Conservation (phyloP, 2,888 invertebrate species). For the Eupithecia dodoneata region DNA sequence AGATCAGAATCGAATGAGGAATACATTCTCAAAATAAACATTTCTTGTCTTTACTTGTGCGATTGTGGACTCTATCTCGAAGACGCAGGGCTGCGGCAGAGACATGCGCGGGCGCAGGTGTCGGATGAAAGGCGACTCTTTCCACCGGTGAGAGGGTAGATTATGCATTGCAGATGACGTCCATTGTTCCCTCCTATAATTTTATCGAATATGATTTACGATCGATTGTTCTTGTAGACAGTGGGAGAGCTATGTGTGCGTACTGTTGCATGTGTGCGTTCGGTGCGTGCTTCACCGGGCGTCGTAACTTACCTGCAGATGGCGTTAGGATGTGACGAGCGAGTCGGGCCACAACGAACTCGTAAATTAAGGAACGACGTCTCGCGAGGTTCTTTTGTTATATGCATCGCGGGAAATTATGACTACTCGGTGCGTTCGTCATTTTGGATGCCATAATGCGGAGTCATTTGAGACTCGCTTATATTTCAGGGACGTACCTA, state of each 20-base stretch:
- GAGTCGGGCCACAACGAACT: conserved; percentile 64
- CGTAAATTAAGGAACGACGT: conserved; percentile 80
- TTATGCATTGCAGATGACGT: conserved; percentile 75
- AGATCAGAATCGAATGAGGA: conserved; percentile 61
- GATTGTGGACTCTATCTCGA: conserved; percentile 81
- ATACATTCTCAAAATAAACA: conserved; percentile 79
- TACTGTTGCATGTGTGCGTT: conserved; percentile 70
- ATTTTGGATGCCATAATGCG: conserved; percentile 37
- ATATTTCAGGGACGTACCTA: background rate
- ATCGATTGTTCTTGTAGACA: conserved; percentile 84
- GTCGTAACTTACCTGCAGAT: conserved; percentile 74
- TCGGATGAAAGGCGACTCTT: conserved; percentile 76
- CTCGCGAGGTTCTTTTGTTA: conserved; percentile 70
- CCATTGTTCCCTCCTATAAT: conserved; percentile 84
- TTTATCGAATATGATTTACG: conserved; percentile 84
- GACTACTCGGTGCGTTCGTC: conserved; percentile 43
- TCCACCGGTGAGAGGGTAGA: conserved; percentile 70
- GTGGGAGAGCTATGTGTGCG: conserved; percentile 68
- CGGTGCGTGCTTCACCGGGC: conserved; percentile 55
- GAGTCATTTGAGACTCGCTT: conserved; percentile 33
- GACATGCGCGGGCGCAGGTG: conserved; percentile 67
- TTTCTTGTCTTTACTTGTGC: conserved; percentile 80
- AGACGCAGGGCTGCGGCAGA: conserved; percentile 69
- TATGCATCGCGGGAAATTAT: conserved; percentile 62
- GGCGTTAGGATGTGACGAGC: conserved; percentile 68